Conservation (phyloP, 2,113 vertebrate species). For the Scomber japonicus region DNA sequence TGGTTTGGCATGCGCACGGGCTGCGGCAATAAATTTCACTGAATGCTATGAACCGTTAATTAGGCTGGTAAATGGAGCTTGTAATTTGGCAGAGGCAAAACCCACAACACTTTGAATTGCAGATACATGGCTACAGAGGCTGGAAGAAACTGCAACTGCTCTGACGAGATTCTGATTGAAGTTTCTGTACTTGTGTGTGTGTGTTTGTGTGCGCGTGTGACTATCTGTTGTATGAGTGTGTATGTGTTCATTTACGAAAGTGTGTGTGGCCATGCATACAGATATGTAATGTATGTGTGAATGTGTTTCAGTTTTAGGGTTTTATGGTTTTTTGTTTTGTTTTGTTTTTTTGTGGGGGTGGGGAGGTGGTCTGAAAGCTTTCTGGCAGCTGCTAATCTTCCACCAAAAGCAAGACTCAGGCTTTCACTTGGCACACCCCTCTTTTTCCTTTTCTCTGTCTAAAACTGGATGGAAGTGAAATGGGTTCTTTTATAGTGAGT, state of each 20-base stretch:
- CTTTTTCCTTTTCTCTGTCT: slow-evolving; percentile 61
- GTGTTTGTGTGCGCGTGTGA: background rate
- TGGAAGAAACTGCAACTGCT: slow-evolving; percentile 67
- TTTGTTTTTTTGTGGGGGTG: slow-evolving; percentile 27
- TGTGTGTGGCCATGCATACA: slow-evolving; percentile 20
- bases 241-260: slow-evolving; percentile 5
- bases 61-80: slow-evolving; percentile 84
- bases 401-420: slow-evolving; percentile 54
- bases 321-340: background rate
- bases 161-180: slow-evolving; percentile 58
- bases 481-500: slow-evolving; percentile 58
- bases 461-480: slow-evolving; percentile 68
- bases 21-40: slow-evolving; percentile 78
- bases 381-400: slow-evolving; percentile 71
- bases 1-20: slow-evolving; percentile 75
- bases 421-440: slow-evolving; percentile 61
- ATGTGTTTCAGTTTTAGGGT: slow-evolving; percentile 18
- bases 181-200: slow-evolving; percentile 26
- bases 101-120: slow-evolving; percentile 78
- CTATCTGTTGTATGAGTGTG: slow-evolving; percentile 28
- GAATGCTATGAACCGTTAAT: slow-evolving; percentile 83
- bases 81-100: slow-evolving; percentile 81
- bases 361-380: slow-evolving; percentile 49
- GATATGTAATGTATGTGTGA: slow-evolving; percentile 14
- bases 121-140: slow-evolving; percentile 71